Conservation (phyloP, 2,888 invertebrate species). For the Eristalinus aeneus region DNA sequence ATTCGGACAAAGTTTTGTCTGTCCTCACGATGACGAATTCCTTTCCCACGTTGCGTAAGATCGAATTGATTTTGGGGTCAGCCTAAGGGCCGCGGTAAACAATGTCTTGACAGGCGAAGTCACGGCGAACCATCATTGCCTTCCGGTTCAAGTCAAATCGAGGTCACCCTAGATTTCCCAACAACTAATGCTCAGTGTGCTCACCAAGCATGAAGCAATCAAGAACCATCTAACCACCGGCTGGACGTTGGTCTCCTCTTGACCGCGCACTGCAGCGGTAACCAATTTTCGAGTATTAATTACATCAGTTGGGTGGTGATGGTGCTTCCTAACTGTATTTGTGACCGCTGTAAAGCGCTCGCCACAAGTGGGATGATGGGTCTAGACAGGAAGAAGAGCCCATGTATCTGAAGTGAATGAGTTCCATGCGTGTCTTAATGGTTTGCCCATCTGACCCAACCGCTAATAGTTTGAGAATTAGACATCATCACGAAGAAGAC, state of each 20-base stretch:
- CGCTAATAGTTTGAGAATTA: slow-evolving; percentile 45
- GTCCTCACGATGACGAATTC: neutral
- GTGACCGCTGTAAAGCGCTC: slow-evolving; percentile 14
- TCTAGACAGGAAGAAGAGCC: slow-evolving; percentile 40
- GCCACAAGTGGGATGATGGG: slow-evolving; percentile 2
- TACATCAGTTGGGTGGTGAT: slow-evolving; percentile 45
- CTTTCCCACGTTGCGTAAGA: slow-evolving; percentile 30
- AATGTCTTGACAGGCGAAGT: slow-evolving; percentile 1
- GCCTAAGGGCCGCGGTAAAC: neutral
- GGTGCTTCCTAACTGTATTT: slow-evolving; percentile 49
- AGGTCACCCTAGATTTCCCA: slow-evolving; percentile 27
- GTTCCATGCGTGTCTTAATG: slow-evolving; percentile 26
- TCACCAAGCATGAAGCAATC: slow-evolving; percentile 65
- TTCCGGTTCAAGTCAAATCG: slow-evolving; percentile 26
- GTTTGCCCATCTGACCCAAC: slow-evolving; percentile 13
- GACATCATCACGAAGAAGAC: slow-evolving; percentile 6
- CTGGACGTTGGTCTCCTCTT: slow-evolving; percentile 1
- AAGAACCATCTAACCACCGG: slow-evolving; percentile 62
- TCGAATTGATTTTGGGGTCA: neutral
- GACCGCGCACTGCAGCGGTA: slow-evolving; percentile 4
- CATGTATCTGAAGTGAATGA: slow-evolving; percentile 40
- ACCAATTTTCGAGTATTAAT: slow-evolving; percentile 66
- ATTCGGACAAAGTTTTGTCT: neutral
- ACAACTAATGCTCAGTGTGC: slow-evolving; percentile 5
- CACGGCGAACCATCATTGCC: neutral